These are phyloP conservation scores for Rhinophrynus dorsalis DNA, from an alignment of 2,797 vertebrate species.

Conservation along the genomic window DNA sequence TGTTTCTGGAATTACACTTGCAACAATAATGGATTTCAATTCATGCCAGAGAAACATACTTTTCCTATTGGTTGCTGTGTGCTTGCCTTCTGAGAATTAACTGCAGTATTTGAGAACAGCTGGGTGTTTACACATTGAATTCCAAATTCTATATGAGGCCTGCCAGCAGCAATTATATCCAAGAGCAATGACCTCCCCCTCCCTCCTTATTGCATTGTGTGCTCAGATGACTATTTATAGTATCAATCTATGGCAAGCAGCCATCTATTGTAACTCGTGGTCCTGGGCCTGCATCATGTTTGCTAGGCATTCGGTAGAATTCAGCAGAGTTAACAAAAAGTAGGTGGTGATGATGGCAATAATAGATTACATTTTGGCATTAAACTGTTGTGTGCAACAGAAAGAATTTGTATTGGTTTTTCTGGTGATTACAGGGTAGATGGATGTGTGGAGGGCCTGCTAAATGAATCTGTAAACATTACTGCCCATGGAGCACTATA, in stretches of 20 bases:
- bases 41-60: neutral
- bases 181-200: no score
- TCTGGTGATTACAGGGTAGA: no score
- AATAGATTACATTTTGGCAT: no score
- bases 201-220: no score
- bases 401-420: no score
- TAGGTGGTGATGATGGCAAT: no score
- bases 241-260: neutral
- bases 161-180: constrained; percentile 41
- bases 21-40: neutral
- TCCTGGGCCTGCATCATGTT: neutral
- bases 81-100: no score
- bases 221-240: neutral
- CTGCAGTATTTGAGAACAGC: constrained; percentile 30
- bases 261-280: neutral
- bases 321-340: neutral
- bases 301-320: neutral
- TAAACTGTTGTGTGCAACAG: no score
- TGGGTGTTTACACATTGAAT: constrained; percentile 22
- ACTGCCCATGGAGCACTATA: no score
- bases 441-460: no score
- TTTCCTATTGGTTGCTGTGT: neutral
- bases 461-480: no score
- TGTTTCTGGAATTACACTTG: neutral
- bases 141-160: constrained; percentile 39